Evolutionary conservation across 2,113 vertebrate species (phyloP).

Genomic region (Xenus cinereus): DNA sequence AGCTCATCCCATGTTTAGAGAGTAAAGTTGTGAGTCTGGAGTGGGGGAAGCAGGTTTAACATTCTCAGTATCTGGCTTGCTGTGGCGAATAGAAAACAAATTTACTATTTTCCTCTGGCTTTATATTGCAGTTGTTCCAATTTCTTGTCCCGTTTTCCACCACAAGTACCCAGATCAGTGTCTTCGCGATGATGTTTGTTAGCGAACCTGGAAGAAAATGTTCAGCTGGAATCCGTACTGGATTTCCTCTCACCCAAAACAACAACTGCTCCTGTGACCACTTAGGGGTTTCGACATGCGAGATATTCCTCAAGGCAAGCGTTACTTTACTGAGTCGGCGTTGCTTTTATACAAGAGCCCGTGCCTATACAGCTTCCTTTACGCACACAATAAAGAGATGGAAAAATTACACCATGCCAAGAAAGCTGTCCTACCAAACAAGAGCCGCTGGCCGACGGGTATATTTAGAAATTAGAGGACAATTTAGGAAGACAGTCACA

Average conservation of each 20-base stretch:
- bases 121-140: not conserved
- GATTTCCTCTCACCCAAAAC: not conserved
- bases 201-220: not conserved
- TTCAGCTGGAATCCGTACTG: not conserved
- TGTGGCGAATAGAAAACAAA: not conserved
- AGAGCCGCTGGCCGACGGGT: not conserved
- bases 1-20: not conserved
- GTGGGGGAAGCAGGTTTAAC: not conserved
- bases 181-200: not conserved
- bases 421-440: slow-evolving; percentile 3
- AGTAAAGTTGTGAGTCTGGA: not conserved
- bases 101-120: not conserved
- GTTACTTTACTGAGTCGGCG: not conserved
- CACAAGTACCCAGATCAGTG: not conserved
- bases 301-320: not conserved
- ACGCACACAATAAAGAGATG: not conserved
- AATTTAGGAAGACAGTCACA: not conserved
- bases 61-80: not conserved
- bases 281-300: fast-evolving
- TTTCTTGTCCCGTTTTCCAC: not conserved
- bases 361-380: not conserved
- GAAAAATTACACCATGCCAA: slow-evolving; percentile 9
- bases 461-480: slow-evolving; percentile 34
- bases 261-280: not conserved
- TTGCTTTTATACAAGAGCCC: not conserved